A percentile compares a stretch with the other conserved stretches of the same genome.
phyloP scores from a whole-genome alignment of 2,888 invertebrate genomes.

The Macaria notata region DNA sequence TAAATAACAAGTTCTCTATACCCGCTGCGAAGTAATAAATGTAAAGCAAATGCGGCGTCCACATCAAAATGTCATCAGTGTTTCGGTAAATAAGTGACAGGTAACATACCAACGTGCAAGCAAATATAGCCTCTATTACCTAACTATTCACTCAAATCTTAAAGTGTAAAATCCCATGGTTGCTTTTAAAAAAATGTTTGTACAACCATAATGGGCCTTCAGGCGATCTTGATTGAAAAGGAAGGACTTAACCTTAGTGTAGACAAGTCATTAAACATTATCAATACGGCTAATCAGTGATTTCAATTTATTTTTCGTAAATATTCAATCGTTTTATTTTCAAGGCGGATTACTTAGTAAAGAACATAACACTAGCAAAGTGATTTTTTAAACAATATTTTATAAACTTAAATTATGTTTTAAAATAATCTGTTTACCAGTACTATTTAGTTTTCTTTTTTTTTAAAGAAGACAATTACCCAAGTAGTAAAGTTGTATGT shows the following conservation, averaged over 20 bases:
- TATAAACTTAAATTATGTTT: no score
- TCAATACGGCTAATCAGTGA: slow-evolving; percentile 3
- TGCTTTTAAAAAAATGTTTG: slow-evolving; percentile 5
- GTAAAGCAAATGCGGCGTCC: slow-evolving; percentile 61
- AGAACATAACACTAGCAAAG: no score
- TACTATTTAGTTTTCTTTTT: no score
- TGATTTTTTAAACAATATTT: no score
- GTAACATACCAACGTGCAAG: slow-evolving; percentile 16
- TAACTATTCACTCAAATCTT: no score
- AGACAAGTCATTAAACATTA: slow-evolving; percentile 10
- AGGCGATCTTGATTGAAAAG: slow-evolving; percentile 9
- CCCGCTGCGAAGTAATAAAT: slow-evolving; percentile 76
- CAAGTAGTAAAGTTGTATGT: no score
- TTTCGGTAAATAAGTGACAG: slow-evolving; percentile 62
- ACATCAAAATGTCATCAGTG: slow-evolving; percentile 79
- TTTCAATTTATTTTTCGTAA: slow-evolving; percentile 2
- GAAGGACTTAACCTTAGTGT: slow-evolving; percentile 9
- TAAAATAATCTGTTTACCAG: no score
- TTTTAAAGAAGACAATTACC: no score
- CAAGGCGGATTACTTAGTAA: neutral
- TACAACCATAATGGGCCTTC: slow-evolving; percentile 14
- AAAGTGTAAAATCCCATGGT: no score
- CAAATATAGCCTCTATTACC: no score
- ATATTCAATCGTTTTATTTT: neutral
- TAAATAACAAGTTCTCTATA: slow-evolving; percentile 53